Evolutionary conservation across 2,113 vertebrate species (phyloP).

Genomic region (Herpetotheres cachinnans): DNA sequence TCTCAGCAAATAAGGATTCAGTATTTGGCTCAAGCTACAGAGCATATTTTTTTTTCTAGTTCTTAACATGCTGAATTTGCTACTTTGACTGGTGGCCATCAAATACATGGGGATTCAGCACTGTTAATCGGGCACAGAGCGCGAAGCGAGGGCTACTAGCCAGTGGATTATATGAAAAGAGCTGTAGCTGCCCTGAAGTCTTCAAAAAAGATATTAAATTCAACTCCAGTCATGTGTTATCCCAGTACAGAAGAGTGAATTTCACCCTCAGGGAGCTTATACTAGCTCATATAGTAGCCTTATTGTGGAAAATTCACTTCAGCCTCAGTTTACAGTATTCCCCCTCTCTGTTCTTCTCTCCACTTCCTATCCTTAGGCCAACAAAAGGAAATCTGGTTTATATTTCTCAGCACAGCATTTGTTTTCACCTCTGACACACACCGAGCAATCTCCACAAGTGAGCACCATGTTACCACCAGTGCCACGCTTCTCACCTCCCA

Average conservation of each 20-base stretch:
- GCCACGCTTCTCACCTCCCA: not conserved
- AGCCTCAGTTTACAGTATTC: conserved; percentile 21
- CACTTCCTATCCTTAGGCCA: conserved; percentile 41
- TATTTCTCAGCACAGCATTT: conserved; percentile 57
- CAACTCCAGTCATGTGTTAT: not conserved
- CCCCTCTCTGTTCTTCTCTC: conserved; percentile 11
- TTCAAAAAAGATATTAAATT: conserved; percentile 15
- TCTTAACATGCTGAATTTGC: not conserved
- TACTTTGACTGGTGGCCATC: not conserved
- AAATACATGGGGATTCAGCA: not conserved
- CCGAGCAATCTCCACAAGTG: not conserved
- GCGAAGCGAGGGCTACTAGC: not conserved
- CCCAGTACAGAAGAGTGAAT: conserved; percentile 1
- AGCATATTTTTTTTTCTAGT: not conserved
- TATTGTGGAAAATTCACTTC: conserved; percentile 43
- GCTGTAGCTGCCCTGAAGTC: not conserved
- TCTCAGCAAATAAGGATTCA: not conserved
- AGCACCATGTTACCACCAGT: not conserved
- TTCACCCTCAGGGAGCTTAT: conserved; percentile 27
- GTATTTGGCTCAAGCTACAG: not conserved
- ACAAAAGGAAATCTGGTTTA: conserved; percentile 52
- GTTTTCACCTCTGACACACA: conserved; percentile 47
- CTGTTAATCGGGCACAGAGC: not conserved
- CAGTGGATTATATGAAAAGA: not conserved
- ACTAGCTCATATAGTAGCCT: not conserved